Base-by-base conservation (phyloP, 2,113 vertebrate species). In the Ctenomys sociabilis region DNA sequence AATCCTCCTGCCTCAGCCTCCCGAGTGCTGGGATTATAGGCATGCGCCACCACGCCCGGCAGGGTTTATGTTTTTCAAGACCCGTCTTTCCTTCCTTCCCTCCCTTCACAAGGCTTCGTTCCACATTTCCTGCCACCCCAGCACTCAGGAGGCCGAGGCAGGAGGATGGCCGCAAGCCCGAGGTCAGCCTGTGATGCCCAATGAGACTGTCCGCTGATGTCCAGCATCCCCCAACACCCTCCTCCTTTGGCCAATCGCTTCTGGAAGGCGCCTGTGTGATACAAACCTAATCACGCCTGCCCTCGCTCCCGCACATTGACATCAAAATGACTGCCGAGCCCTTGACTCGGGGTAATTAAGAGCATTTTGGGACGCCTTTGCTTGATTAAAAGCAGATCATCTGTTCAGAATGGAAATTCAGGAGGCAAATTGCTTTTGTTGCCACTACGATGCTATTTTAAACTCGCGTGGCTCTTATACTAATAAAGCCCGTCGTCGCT, bases 331-430 rank as follows among this genome's bases (percentile, higher is more conserved):
- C 98, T 97, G 98, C 97, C 73, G 96, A 97, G 98, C 98, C 98
- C 98, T 98, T 97, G 97, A 98, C 98, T 98, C 95, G 43, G 28
- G 45, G 96, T 98, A 98, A 99, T 99, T 98, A 99, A 98, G 98
- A 98, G 97, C 97, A 87, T 97, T 98, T 98, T 97, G 97, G 96
- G 97, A 98, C 92, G 98, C 97, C 97, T 96, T 40, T 7, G 95
- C 98, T 98, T 99, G 98, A 98, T 99, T 98, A 99, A 98, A 98
- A 97, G 24, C 19, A 98, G 97, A 98, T 98, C 98, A 98, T 52
- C 98, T 98, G 96, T 98, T 98, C 97, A 88, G 98, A 98, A 99
- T 98, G 98, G 98, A 98, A 98, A 98, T 98, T 92, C 97, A 61
- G 97, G 94, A 98, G 93, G 97, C 98, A 98, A 98, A 98, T 97